These are phyloP conservation scores for Acipenser transmontanus DNA, from an alignment of 2,797 vertebrate genomes.

Conservation along the genomic window DNA sequence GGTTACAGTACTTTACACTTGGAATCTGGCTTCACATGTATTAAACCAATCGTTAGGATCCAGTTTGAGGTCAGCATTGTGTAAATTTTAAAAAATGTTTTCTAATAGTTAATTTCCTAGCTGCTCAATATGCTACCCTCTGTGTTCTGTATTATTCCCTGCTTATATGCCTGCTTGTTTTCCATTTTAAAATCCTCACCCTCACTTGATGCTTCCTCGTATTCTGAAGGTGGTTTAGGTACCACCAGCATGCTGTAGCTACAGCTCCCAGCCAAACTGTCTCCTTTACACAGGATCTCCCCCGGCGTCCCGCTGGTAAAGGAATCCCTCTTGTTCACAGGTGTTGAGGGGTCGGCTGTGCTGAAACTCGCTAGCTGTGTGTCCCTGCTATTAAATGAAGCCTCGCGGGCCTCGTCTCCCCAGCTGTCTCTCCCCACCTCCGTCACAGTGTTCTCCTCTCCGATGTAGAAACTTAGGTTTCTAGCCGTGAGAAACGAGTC, in stretches of 20 bases:
- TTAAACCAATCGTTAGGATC: too few relatives aligned
- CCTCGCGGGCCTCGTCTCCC: constrained; percentile 19
- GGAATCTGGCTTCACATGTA: too few relatives aligned
- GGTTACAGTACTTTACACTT: too few relatives aligned
- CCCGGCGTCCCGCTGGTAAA: constrained; percentile 22
- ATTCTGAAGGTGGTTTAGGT: constrained; percentile 16
- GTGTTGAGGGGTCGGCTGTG: constrained; percentile 21
- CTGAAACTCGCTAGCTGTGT: constrained; percentile 24
- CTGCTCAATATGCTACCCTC: too few relatives aligned
- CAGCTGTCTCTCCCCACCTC: constrained; percentile 13
- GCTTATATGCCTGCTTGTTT: too few relatives aligned
- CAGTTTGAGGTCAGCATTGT: too few relatives aligned
- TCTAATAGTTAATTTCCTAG: too few relatives aligned
- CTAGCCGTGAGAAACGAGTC: constrained; percentile 44
- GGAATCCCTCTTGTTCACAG: not conserved
- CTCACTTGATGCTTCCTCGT: constrained; percentile 20
- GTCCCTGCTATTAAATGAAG: constrained; percentile 2
- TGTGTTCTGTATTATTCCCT: too few relatives aligned
- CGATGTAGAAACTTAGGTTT: constrained; percentile 42
- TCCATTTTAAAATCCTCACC: too few relatives aligned
- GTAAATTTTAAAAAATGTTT: too few relatives aligned
- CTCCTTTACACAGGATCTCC: constrained; percentile 16
- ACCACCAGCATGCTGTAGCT: constrained; percentile 24
- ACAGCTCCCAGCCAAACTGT: constrained; percentile 52
- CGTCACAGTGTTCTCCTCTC: constrained; percentile 19